Evolutionary conservation across 2,113 vertebrate genomes (phyloP).

Genomic region (Melozone crissalis): DNA sequence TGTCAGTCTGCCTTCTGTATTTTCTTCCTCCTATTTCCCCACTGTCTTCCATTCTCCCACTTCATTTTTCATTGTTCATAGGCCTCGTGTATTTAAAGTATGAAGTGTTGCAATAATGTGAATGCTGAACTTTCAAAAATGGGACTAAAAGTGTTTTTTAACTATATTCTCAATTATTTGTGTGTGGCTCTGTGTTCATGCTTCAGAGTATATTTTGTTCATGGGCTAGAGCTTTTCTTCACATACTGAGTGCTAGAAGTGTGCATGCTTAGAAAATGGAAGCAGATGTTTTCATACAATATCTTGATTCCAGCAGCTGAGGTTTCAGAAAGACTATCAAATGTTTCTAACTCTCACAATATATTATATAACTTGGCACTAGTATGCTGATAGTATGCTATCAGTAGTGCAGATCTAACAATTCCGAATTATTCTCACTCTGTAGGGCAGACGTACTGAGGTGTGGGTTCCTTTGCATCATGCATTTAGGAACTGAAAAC

Average conservation of each 20-base stretch:
- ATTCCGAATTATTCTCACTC: constrained; percentile 48
- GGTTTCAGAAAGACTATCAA: constrained; percentile 34
- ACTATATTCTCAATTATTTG: neutral
- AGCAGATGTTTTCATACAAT: constrained; percentile 35
- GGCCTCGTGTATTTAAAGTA: neutral
- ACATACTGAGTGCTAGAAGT: neutral
- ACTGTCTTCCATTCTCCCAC: neutral
- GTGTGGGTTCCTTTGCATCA: constrained; percentile 57
- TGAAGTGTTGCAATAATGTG: neutral
- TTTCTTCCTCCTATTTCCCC: neutral
- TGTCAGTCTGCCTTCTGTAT: neutral
- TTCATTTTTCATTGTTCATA: neutral
- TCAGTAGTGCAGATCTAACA: constrained; percentile 33
- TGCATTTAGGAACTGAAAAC: constrained; percentile 44
- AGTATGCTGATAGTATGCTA: neutral
- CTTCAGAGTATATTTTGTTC: neutral
- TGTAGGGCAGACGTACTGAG: constrained; percentile 29
- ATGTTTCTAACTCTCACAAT: constrained; percentile 26
- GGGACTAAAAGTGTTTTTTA: neutral
- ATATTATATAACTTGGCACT: constrained; percentile 35
- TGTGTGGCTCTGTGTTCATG: neutral
- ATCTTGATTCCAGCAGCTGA: constrained; percentile 45
- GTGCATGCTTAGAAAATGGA: neutral
- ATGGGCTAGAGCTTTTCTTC: neutral
- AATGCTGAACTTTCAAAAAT: neutral